phyloP scores from a whole-genome alignment of 23 tunicate species.

The Clavelina lepadiformis region DNA sequence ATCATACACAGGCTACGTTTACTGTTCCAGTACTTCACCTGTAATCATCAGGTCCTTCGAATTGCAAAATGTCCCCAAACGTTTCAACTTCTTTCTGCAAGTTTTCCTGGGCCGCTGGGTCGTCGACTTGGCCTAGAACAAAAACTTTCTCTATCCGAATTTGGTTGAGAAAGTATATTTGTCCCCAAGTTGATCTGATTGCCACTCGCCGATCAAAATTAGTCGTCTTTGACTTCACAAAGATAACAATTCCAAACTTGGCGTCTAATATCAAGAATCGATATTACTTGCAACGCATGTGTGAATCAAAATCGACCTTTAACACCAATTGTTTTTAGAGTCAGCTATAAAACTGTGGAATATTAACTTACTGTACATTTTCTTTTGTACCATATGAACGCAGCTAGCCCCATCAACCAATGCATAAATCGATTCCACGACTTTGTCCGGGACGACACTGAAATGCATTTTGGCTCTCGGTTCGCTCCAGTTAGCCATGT shows the following conservation, averaged over 20 bases:
- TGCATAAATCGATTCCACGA: conserved; percentile 1
- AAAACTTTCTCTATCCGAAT: conserved; percentile 41
- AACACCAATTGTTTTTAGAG: no score
- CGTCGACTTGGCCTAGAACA: conserved; percentile 23
- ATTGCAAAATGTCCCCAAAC: conserved; percentile 46
- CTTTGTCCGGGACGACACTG: conserved; percentile 23
- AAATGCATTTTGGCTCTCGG: conserved; percentile 18
- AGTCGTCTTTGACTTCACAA: conserved; percentile 33
- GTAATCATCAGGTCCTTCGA: conserved; percentile 44
- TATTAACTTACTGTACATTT: conserved; percentile 28
- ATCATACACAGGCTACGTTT: no score
- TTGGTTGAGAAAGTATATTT: conserved; percentile 28
- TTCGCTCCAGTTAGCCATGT: conserved; percentile 11
- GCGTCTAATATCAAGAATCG: neutral
- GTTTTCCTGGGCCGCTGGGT: conserved; percentile 23
- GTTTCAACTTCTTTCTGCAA: conserved; percentile 14
- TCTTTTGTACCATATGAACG: conserved; percentile 12
- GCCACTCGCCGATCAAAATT: conserved; percentile 31
- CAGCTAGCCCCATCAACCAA: conserved; percentile 21
- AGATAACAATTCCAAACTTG: conserved; percentile 30
- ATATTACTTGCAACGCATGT: neutral
- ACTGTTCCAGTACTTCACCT: conserved; percentile 34
- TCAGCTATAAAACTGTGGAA: no score
- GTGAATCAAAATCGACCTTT: neutral
- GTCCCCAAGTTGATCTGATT: conserved; percentile 38